Evolutionary conservation across 2,888 invertebrate species (phyloP), one percentile per base, ranked within the genome.

Genomic region (Mantis religiosa): DNA sequence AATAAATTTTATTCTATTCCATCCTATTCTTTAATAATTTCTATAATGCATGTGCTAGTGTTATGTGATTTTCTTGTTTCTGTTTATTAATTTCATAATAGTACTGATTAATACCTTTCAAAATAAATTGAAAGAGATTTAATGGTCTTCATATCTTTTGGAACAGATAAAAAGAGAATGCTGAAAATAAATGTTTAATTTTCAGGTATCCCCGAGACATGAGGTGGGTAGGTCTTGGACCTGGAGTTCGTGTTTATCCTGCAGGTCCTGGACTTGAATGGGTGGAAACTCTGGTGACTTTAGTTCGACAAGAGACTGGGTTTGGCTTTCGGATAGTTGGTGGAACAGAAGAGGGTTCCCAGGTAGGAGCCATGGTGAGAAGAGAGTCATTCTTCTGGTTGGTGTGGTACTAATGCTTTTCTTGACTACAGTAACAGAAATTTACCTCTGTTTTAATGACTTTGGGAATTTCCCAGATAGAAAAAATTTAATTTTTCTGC

Each of bases 241-340:
- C 90, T 28, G 90, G 89, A 41, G 90, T 90, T 3, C 89, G 89
- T 14, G 89, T 90, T n/a, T 88, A 89, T 28, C 87, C 89, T 15
- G 20, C 91, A 93, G 94, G 94, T 93, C 91, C 93, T 92, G 89
- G 93, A 93, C 1, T 94, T 92, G 90, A 92, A 93, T 90, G 93
- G 92, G 95, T 96, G 84, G 96, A 97, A 91, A 95, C 97, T 91
- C 93, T 96, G 89, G 96, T 99, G 14, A 97, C 97, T 0, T 93
- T 99, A 88, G 96, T 97, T 86, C 95, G 98, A n/a, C 98, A 98
- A 91, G 97, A 98, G 82, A 96, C 97, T 89, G 99, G 99, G 3
- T 99, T 99, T 94, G 99, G 99, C 14, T 99, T 99, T 94, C 95
- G 99, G 90, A 98, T 99, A 92, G 98, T 99, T 71, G 99, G 99